phyloP scores from a whole-genome alignment of 2,113 vertebrate genomes.

The Riparia riparia region DNA sequence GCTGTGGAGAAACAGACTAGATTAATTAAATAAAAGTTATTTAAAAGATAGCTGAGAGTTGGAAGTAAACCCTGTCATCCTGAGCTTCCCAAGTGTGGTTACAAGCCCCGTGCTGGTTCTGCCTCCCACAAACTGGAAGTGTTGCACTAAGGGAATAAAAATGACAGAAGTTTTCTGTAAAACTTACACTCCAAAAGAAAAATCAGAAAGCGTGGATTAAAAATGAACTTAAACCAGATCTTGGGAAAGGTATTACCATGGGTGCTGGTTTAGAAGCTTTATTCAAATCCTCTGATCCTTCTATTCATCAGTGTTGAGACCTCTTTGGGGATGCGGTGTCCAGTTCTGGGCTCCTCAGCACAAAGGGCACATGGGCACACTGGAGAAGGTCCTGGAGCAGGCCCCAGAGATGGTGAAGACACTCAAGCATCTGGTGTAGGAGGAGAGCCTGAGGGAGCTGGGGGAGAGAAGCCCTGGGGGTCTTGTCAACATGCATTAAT shows the following conservation, averaged over 20 bases:
- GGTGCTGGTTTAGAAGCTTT: background rate
- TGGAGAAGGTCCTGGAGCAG: background rate
- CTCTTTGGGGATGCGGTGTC: too few species aligned
- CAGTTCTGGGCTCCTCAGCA: background rate
- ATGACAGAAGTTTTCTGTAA: background rate
- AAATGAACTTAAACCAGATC: background rate
- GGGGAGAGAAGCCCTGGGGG: background rate
- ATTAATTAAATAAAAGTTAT: background rate
- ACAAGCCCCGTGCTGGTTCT: background rate
- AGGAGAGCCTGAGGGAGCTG: background rate
- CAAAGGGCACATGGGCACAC: too few species aligned
- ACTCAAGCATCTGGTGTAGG: background rate
- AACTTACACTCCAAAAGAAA: background rate
- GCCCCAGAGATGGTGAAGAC: background rate
- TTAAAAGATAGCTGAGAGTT: background rate
- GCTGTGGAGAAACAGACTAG: background rate
- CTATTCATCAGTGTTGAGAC: background rate
- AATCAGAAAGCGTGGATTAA: background rate
- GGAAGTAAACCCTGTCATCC: background rate
- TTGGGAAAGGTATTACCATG: rapidly evolving
- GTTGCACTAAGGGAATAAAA: background rate
- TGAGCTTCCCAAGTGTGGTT: background rate
- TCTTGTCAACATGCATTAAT: background rate
- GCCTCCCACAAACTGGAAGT: background rate
- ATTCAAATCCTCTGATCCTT: background rate